phyloP scores from a whole-genome alignment of 2,113 vertebrate species.

The Falco punctatus region DNA sequence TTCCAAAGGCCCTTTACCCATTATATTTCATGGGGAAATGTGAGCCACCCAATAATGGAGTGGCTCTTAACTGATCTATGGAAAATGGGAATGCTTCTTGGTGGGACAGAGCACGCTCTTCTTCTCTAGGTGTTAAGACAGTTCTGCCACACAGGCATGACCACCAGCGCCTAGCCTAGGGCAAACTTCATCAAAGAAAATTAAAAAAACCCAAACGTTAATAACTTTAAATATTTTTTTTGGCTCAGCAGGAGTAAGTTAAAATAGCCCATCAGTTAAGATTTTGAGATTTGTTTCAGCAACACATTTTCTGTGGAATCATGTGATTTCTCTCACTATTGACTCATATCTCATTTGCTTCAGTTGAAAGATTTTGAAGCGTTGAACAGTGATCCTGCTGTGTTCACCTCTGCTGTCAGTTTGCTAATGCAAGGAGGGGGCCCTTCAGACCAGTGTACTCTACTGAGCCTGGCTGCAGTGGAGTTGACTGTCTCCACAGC shows the following conservation, averaged over 20 bases:
- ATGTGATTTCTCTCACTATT: neutral
- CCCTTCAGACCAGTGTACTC: neutral
- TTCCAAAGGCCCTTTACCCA: neutral
- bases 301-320: neutral
- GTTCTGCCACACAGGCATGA: fast-evolving
- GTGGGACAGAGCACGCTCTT: neutral
- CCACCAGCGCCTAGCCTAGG: neutral
- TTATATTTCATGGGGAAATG: neutral
- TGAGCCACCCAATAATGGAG: neutral
- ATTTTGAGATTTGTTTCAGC: neutral
- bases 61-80: neutral
- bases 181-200: neutral
- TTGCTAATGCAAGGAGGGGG: neutral
- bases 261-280: neutral
- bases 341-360: neutral
- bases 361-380: neutral
- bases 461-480: neutral
- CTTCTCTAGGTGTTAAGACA: neutral
- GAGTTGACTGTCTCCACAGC: neutral
- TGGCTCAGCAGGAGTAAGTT: neutral
- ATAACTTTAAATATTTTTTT: neutral
- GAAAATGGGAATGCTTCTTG: neutral
- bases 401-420: neutral
- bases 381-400: neutral
- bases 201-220: neutral